Base-by-base conservation (phyloP, 1,140 invertebrate species). In the Akabosia matsudoensis region DNA sequence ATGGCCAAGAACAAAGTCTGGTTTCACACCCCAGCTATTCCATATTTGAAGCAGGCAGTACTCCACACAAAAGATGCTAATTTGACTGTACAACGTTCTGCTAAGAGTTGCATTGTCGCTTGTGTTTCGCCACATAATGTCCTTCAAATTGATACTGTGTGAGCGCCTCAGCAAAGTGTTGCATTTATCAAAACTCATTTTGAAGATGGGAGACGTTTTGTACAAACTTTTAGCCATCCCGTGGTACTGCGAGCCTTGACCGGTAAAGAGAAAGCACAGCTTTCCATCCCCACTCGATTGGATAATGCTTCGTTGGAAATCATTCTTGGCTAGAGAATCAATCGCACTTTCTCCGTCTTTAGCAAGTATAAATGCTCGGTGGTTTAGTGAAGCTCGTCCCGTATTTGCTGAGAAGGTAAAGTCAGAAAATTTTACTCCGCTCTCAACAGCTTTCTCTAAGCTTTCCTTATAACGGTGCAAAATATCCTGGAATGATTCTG, bases 211-310 rank as follows among this genome's bases (percentile, higher is more conserved):
- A n/a, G 28, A 70, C n/a, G 33, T 73, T 7, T 76, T 33, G 28
- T 76, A 76, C 18, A 79, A 70, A 30, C 10, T 33, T 22, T 73
- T 52, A 0, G 74, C 74, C 77, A 79, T 79, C 4, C 56, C 74
- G 3, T 26, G 10, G 67, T 79, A 79, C 18, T 79, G 77, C 7
- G 74, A 79, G 4, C 77, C 77, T 54, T 79, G 77, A 14, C 77
- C 77, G 16, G 75, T 79, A 31, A 79, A 79, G 0, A 76, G 64
- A 33, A 79, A 79, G n/a, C 54, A 56, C 4, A 56, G 54, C 18
- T 45, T 18, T 45, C n/a, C n/a, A n/a, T n/a, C n/a, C n/a, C n/a
- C n/a, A n/a, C n/a, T n/a, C n/a, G n/a, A n/a, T n/a, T n/a, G n/a
- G n/a, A n/a, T n/a, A n/a, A n/a, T n/a, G n/a, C n/a, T n/a, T n/a